A percentile compares a stretch with the other conserved stretches of the same genome.
These are phyloP conservation scores for Paratrypauchen microcephalus DNA, from an alignment of 2,797 vertebrate genomes.

Conservation along the genomic window DNA sequence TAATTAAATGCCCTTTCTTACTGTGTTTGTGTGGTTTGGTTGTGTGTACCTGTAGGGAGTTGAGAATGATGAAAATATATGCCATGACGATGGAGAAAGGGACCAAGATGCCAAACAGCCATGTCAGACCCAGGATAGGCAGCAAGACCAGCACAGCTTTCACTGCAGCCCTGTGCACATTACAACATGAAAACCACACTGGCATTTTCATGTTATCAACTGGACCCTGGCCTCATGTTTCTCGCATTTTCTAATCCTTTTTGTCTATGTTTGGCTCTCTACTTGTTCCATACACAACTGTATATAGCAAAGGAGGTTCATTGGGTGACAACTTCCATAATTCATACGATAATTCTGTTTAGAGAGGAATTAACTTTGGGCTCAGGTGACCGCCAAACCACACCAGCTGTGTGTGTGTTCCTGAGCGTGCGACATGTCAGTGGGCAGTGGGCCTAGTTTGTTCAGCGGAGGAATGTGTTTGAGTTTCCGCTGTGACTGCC, in stretches of 20 bases:
- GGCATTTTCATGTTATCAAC: constrained; percentile 8
- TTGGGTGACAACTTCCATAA: constrained; percentile 77
- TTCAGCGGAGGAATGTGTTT: constrained; percentile 72
- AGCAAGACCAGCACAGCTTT: constrained; percentile 81
- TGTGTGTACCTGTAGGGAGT: constrained; percentile 79
- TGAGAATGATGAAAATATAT: constrained; percentile 82
- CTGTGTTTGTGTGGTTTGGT: constrained; percentile 4
- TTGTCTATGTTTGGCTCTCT: constrained; percentile 46
- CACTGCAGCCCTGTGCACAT: constrained; percentile 73
- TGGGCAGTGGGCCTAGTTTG: constrained; percentile 61
- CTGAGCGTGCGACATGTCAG: constrained; percentile 47
- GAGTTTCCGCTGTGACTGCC: constrained; percentile 71
- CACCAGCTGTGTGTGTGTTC: constrained; percentile 74
- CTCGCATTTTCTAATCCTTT: constrained; percentile 28
- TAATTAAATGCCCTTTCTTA: neutral
- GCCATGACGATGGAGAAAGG: constrained; percentile 81
- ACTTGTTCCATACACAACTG: constrained; percentile 64
- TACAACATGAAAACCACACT: constrained; percentile 6
- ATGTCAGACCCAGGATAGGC: constrained; percentile 82
- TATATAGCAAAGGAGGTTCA: constrained; percentile 68
- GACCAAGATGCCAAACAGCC: constrained; percentile 82
- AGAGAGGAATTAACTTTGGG: constrained; percentile 78
- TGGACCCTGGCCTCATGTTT: constrained; percentile 25
- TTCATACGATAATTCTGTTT: constrained; percentile 79
- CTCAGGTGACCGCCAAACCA: constrained; percentile 79